phyloP scores from a whole-genome alignment of 2,797 vertebrate genomes.

The Leptatherina wallacei region DNA sequence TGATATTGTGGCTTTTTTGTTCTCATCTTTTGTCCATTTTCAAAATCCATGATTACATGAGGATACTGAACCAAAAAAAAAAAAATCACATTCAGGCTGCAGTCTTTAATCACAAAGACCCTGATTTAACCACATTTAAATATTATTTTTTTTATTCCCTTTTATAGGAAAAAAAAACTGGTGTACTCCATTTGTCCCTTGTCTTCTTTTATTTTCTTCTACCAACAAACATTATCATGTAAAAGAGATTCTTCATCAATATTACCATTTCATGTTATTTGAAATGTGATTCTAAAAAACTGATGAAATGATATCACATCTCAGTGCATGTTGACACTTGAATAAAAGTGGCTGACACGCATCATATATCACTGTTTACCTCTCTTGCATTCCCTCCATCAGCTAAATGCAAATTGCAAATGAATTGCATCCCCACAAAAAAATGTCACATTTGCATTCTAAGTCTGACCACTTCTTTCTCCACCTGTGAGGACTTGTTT shows the following conservation, averaged over 20 bases:
- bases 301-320: conserved; percentile 21
- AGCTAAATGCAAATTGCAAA: conserved; percentile 15
- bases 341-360: conserved; percentile 6
- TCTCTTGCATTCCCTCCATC: neutral
- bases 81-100: neutral
- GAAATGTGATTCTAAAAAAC: conserved; percentile 10
- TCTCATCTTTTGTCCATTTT: no score
- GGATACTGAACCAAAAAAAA: no score
- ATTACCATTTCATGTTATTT: conserved; percentile 12
- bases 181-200: neutral
- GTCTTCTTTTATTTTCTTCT: neutral
- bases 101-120: neutral
- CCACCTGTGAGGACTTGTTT: neutral
- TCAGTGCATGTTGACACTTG: conserved; percentile 13
- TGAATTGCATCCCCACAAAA: conserved; percentile 24
- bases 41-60: no score
- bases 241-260: neutral
- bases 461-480: neutral
- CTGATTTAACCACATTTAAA: neutral
- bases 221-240: neutral
- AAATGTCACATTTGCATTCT: conserved; percentile 13
- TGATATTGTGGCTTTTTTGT: no score
- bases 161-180: neutral
- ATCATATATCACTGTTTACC: neutral
- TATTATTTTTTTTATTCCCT: no score